These are phyloP conservation scores for Hydrotaea diabolus DNA, from an alignment of 2,888 invertebrate genomes.

Conservation along the genomic window DNA sequence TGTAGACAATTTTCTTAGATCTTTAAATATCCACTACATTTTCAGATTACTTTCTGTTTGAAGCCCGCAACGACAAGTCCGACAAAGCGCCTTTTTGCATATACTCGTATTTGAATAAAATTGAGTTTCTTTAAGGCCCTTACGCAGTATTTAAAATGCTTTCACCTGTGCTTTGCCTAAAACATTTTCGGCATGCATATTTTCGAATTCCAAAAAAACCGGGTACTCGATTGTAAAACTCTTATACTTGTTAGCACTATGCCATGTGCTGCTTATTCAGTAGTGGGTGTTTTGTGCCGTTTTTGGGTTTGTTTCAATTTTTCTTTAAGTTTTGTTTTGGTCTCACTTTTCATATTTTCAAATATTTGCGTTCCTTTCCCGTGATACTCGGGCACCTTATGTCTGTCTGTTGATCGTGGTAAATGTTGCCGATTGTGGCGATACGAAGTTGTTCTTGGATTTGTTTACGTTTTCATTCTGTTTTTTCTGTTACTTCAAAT, in stretches of 20 bases:
- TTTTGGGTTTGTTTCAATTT: not conserved
- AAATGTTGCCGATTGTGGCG: slow-evolving; percentile 25
- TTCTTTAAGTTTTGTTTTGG: slow-evolving; percentile 1
- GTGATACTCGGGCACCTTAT: not conserved
- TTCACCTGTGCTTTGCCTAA: too few relatives aligned
- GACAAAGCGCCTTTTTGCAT: too few relatives aligned
- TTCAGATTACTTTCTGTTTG: too few relatives aligned
- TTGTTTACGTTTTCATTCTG: slow-evolving; percentile 25
- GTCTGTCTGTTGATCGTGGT: not conserved
- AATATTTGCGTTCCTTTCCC: not conserved
- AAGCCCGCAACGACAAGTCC: too few relatives aligned
- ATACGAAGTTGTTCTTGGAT: slow-evolving; percentile 21
- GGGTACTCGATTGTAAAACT: not conserved
- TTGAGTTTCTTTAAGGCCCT: too few relatives aligned
- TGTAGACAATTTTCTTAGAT: too few relatives aligned
- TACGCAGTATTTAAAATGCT: too few relatives aligned
- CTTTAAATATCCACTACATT: too few relatives aligned
- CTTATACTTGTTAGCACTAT: not conserved
- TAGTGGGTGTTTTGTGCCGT: slow-evolving; percentile 53
- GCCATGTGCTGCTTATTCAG: not conserved
- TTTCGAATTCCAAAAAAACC: not conserved
- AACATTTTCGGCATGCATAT: too few relatives aligned
- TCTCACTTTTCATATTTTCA: not conserved
- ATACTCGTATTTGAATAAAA: too few relatives aligned
- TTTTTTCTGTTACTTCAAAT: not conserved